Conservation (phyloP, 1,140 invertebrate species). For the Dinoponera quadriceps region DNA sequence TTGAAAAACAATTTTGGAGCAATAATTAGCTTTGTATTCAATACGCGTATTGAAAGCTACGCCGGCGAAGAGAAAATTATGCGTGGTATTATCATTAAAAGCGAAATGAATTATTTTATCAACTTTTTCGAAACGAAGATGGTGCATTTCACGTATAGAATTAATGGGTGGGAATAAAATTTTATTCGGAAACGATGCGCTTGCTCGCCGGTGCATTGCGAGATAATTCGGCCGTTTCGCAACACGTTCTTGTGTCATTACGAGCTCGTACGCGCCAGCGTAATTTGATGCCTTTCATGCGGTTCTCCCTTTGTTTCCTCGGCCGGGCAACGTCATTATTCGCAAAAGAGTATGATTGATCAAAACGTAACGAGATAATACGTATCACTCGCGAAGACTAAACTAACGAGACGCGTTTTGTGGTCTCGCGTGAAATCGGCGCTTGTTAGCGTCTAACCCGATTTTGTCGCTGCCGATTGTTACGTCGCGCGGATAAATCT, state of each 20-base stretch:
- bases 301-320: slow-evolving; percentile 63
- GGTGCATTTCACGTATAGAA: background rate
- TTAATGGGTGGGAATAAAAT: slow-evolving; percentile 44
- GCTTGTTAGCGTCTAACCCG: slow-evolving; percentile 33
- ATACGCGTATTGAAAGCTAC: background rate
- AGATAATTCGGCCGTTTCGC: slow-evolving; percentile 62
- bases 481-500: too few relatives aligned
- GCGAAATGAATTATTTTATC: background rate
- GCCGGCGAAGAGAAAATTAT: background rate
- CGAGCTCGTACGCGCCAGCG: slow-evolving; percentile 53
- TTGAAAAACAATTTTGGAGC: background rate
- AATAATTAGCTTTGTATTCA: slow-evolving; percentile 3
- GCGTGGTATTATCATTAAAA: background rate
- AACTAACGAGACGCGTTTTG: slow-evolving; percentile 43
- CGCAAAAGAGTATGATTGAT: slow-evolving; percentile 65
- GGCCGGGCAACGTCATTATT: slow-evolving; percentile 68
- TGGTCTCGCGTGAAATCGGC: slow-evolving; percentile 13
- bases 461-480: slow-evolving; percentile 31
- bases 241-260: slow-evolving; percentile 57
- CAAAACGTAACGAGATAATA: slow-evolving; percentile 53
- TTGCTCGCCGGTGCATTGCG: slow-evolving; percentile 44
- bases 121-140: background rate
- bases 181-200: slow-evolving; percentile 64
- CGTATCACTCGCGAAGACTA: slow-evolving; percentile 36
- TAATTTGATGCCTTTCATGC: slow-evolving; percentile 64